Evolutionary conservation across 2,797 vertebrate genomes (phyloP).

Genomic region (Sebastes baramenuke): DNA sequence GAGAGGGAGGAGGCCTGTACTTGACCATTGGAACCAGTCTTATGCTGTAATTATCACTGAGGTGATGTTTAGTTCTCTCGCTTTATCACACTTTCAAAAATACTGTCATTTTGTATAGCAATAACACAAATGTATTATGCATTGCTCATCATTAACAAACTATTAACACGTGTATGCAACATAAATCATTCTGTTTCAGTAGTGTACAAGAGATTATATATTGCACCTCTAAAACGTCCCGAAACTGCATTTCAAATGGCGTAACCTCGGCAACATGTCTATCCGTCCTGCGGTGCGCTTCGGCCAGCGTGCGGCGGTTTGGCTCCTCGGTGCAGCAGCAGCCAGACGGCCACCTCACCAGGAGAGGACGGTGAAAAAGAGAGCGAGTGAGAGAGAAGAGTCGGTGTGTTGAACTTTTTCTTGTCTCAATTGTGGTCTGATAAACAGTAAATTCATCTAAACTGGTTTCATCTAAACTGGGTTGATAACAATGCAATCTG

Average conservation of each 20-base stretch:
- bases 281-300: too few species aligned
- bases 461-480: too few species aligned
- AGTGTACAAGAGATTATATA: conserved; percentile 79
- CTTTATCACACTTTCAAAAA: conserved; percentile 35
- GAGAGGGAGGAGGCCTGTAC: too few species aligned
- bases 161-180: conserved; percentile 84
- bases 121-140: conserved; percentile 78
- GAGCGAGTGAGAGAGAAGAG: too few species aligned
- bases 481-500: too few species aligned
- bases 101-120: conserved; percentile 74
- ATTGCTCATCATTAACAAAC: conserved; percentile 81
- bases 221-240: conserved; percentile 19
- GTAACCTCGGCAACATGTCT: too few species aligned
- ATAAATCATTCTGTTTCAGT: conserved; percentile 78
- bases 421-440: too few species aligned
- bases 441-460: too few species aligned
- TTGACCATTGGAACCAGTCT: conserved; percentile 42
- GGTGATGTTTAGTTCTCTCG: conserved; percentile 29
- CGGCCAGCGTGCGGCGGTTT: rapidly evolving
- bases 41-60: conserved; percentile 39
- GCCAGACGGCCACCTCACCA: rapidly evolving
- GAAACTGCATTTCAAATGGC: too few species aligned
- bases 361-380: rapidly evolving
- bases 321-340: too few species aligned
- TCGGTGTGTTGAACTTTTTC: too few species aligned